These are phyloP conservation scores for Eristalinus sepulchralis DNA, from an alignment of 2,888 invertebrate species.

Conservation along the genomic window DNA sequence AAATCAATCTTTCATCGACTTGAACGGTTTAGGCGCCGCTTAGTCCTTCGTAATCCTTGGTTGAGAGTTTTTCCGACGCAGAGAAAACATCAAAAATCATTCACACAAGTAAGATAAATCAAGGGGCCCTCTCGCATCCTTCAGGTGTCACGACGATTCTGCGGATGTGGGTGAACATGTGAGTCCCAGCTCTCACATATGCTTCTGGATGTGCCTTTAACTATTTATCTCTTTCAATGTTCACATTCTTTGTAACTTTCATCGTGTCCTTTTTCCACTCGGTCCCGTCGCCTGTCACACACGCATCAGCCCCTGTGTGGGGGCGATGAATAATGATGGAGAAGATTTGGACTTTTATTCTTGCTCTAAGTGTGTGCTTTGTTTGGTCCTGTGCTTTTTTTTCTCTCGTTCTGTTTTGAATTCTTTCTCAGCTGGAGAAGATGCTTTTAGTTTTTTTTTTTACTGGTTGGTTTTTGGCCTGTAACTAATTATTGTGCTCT, in stretches of 20 bases:
- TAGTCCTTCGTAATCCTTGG: neutral
- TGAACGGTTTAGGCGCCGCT: neutral
- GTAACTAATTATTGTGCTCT: neutral
- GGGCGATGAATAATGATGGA: constrained; percentile 62
- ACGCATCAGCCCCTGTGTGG: neutral
- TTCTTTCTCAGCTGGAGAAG: neutral
- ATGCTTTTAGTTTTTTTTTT: neutral
- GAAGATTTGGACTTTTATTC: constrained; percentile 22
- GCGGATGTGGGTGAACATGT: neutral
- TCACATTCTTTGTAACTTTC: constrained; percentile 27
- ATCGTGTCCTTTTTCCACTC: neutral
- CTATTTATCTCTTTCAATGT: constrained; percentile 61
- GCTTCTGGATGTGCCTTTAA: constrained; percentile 10
- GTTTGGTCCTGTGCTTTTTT: constrained; percentile 32
- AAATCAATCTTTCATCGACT: neutral
- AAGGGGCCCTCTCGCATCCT: constrained; percentile 38
- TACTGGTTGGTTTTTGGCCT: neutral
- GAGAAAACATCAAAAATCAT: neutral
- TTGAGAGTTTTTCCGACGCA: neutral
- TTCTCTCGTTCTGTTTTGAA: constrained; percentile 31
- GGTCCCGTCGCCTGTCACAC: neutral
- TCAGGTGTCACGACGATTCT: constrained; percentile 1
- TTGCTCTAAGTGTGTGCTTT: constrained; percentile 29
- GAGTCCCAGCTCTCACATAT: neutral
- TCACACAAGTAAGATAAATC: constrained; percentile 37